Conservation (phyloP, 37 sponge, comb jelly and placozoan species). For the Haliclona indistincta region DNA sequence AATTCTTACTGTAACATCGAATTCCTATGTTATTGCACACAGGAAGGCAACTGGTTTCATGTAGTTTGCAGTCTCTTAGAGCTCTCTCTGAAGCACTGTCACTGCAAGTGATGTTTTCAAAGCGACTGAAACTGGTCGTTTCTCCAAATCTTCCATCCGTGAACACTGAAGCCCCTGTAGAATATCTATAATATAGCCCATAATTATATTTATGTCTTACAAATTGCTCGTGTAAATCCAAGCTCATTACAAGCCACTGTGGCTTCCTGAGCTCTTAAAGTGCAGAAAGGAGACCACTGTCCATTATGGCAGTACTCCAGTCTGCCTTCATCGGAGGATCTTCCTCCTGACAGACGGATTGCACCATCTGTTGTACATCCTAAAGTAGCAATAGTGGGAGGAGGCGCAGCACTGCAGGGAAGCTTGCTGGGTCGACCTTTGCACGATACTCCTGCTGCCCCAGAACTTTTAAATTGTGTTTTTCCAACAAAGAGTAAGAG, state of each 20-base stretch:
- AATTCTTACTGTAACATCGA: no score
- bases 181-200: no score
- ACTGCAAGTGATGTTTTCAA: no score
- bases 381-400: not conserved
- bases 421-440: no score
- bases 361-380: not conserved
- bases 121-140: no score
- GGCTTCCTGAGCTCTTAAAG: not conserved
- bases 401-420: not conserved
- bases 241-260: not conserved
- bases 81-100: no score
- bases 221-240: not conserved
- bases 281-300: conserved; percentile 5
- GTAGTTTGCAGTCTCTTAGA: no score
- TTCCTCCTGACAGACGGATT: not conserved
- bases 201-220: conserved; percentile 1
- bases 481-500: not conserved
- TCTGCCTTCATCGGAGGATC: not conserved
- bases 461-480: not conserved
- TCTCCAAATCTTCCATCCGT: no score
- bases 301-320: not conserved
- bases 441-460: not conserved
- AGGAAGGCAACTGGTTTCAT: no score
- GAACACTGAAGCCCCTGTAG: no score
- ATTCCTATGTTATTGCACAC: no score